Evolutionary conservation across 2,113 vertebrate genomes (phyloP), one percentile per base, ranked within the genome.

Genomic region (Tetrao urogallus): DNA sequence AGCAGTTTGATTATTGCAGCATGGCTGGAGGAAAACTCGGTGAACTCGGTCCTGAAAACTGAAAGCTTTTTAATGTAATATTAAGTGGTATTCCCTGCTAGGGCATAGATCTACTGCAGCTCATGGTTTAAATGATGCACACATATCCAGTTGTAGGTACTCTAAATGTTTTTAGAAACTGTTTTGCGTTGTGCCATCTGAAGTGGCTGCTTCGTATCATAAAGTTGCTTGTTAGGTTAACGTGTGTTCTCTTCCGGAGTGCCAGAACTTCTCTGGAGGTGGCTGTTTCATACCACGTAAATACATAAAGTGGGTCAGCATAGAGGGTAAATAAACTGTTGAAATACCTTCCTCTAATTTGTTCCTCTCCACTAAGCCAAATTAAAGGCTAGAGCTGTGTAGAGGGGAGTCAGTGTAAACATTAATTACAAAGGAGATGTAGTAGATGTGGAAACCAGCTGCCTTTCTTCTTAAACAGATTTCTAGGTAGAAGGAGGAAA

Each of bases 271-370:
- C 0, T 1, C 22, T 28, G 10, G 11, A 1, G 38, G 57, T 15
- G 64, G 21, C 70, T 82, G 81, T 19, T 50, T 34, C 2, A 0
- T 45, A 2, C 81, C 85, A 32, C 0, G 2, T 14, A 14, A 0
- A 2, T 10, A 6, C 2, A 25, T 32, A 5, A 40, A 54, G 38
- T 22, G 48, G 61, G 64, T 63, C 79, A 57, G 63, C 32, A 7
- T 28, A 52, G 17, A 21, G 71, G 65, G 58, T 34, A 36, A 40
- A 15, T 1, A 38, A 54, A 20, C 86, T 19, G 38, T 54, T 27
- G 61, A 21, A 45, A 74, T 1, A 2, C 77, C 56, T 38, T 11
- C 6, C 1, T 32, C 61, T 52, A 9, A 25, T 58, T 61, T 25
- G 3, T 85, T 72, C 67, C 76, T 34, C 71, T 77, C 50, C 22